Evolutionary conservation across 2,888 invertebrate species (phyloP), one percentile per base, ranked within the genome.

Genomic region (Malthinus seriepunctatus): DNA sequence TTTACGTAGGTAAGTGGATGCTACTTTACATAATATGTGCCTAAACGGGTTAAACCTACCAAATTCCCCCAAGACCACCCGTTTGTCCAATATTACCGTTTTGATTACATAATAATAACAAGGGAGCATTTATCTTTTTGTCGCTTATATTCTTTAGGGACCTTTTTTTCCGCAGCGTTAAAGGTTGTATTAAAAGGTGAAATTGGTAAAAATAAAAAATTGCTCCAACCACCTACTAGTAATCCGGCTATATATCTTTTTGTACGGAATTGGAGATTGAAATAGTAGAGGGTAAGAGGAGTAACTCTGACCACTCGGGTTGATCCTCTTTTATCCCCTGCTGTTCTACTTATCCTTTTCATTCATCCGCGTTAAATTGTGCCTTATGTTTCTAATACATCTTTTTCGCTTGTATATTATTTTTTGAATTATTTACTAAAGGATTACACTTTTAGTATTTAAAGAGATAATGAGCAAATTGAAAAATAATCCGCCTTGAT

Each of bases 161-260:
- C 23, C 23, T 23, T 23, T 23, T 23, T 23, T 60, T 61, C 56
- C 49, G 52, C 51, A 51, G 54, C 39, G 50, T 32, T 57, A 61
- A 57, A 54, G 57, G 50, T 35, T 52, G 56, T 56, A 60, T 56
- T 60, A 60, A 56, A 49, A 60, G 60, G 60, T 60, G 60, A 60
- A 60, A 60, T 60, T 60, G 60, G 60, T 62, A 60, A 61, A 65
- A 69, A 67, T 66, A 71, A 73, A 73, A 73, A 72, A 73, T 71
- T 66, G 65, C 71, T 66, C 69, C 69, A 67, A 67, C 67, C 66
- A 63, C 67, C 68, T 66, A 67, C 68, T 67, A 70, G 71, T 73
- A 73, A 73, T 72, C 73, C 72, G 47, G 69, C 69, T 62, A 72
- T 73, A 71, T 72, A 74, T 74, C 71, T 71, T 68, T 23, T 63